Percentiles rank a stretch among this genome's conserved stretches.
phyloP scores from a whole-genome alignment of 1,140 invertebrate species.

The Radopholus similis region DNA sequence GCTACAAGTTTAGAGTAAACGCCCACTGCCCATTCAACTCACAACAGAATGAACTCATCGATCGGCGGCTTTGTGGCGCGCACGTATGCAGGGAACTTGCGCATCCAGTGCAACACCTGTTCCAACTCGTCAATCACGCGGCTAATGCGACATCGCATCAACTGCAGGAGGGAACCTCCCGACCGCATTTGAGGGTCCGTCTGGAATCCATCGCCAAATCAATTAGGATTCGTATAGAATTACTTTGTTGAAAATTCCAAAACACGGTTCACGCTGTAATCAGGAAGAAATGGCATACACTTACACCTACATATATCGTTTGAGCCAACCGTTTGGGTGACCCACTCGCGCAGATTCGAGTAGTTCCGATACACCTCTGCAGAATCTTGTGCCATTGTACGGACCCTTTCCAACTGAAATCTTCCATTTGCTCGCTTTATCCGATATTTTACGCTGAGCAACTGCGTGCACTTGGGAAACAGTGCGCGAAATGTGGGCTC shows the following conservation, averaged over 20 bases:
- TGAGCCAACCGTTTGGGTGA: background rate
- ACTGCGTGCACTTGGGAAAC: background rate
- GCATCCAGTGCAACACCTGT: background rate
- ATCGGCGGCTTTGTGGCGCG: background rate
- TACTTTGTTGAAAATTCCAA: background rate
- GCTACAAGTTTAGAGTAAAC: background rate
- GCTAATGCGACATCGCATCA: background rate
- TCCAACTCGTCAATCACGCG: background rate
- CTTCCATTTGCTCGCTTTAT: background rate
- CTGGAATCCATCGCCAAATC: background rate
- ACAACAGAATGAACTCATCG: constrained; percentile 8
- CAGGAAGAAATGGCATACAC: background rate
- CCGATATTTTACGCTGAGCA: background rate
- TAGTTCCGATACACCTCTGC: constrained; percentile 1
- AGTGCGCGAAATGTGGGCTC: background rate
- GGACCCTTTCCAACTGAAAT: constrained; percentile 1
- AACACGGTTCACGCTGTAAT: background rate
- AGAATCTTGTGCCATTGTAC: background rate
- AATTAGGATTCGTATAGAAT: no score
- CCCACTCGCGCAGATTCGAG: constrained; percentile 2
- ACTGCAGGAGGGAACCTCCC: background rate
- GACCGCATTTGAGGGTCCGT: background rate
- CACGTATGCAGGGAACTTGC: constrained; percentile 1
- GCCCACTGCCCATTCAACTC: background rate
- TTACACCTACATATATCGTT: background rate